These are phyloP conservation scores for Bungarus multicinctus DNA, from an alignment of 2,113 vertebrate species.

Conservation along the genomic window DNA sequence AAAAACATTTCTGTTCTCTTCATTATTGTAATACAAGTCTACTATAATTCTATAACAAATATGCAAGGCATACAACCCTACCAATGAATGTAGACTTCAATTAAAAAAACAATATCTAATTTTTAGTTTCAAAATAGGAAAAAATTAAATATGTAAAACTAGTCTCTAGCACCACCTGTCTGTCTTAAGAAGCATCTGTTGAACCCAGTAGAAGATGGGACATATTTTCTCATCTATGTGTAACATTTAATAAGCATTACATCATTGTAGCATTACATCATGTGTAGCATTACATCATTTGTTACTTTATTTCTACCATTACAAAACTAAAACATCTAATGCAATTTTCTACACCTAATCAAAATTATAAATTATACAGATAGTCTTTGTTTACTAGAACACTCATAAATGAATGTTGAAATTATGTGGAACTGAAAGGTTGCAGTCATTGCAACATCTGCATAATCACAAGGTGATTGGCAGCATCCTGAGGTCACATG, in stretches of 20 bases:
- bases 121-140: slow-evolving; percentile 3
- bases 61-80: not conserved
- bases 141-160: not conserved
- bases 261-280: not conserved
- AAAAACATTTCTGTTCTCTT: not conserved
- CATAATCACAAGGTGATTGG: not conserved
- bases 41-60: not conserved
- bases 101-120: not conserved
- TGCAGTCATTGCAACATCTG: not conserved
- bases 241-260: not conserved
- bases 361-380: not conserved
- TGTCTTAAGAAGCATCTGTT: not conserved
- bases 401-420: not conserved
- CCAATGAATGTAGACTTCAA: not conserved
- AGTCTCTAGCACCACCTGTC: not conserved
- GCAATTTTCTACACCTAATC: not conserved
- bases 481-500: not conserved
- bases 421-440: not conserved
- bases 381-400: not conserved
- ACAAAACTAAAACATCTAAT: not conserved
- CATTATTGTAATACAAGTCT: not conserved
- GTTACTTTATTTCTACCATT: too few relatives aligned
- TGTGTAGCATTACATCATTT: not conserved
- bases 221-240: not conserved
- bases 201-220: not conserved